Conservation (phyloP, 1,140 invertebrate species). For the Papilio dardanus region DNA sequence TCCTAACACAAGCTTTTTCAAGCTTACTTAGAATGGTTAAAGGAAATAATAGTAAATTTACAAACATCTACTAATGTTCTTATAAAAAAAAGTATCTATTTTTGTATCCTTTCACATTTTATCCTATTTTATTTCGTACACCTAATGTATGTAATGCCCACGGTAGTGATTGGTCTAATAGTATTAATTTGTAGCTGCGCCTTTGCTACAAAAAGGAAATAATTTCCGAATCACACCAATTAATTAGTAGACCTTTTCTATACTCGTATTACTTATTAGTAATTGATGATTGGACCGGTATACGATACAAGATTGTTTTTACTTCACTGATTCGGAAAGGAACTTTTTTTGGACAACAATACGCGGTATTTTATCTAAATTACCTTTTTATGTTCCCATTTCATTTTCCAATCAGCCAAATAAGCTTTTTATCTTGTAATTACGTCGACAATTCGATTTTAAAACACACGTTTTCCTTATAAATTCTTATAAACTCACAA, state of each 20-base stretch:
- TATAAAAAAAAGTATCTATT: neutral
- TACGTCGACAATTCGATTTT: no score
- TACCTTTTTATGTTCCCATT: neutral
- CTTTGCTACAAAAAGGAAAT: neutral
- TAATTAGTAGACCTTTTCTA: constrained; percentile 7
- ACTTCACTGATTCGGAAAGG: neutral
- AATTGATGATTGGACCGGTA: neutral
- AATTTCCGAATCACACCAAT: neutral
- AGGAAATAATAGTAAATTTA: no score
- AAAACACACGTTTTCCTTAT: no score
- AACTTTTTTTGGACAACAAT: neutral
- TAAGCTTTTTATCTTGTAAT: neutral
- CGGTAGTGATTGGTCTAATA: neutral
- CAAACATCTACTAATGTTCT: no score
- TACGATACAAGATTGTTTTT: neutral
- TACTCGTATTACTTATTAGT: constrained; percentile 2
- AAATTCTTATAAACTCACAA: no score
- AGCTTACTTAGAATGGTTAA: no score
- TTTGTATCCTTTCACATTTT: neutral
- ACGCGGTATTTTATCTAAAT: neutral
- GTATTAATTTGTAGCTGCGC: neutral
- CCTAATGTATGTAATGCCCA: neutral
- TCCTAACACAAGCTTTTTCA: no score
- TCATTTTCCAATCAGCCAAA: neutral
- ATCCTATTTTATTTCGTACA: neutral